A percentile compares a stretch with the other conserved stretches of the same genome.
Evolutionary conservation across 2,797 vertebrate species (phyloP).

Genomic region (Melanotaenia pygmaea): DNA sequence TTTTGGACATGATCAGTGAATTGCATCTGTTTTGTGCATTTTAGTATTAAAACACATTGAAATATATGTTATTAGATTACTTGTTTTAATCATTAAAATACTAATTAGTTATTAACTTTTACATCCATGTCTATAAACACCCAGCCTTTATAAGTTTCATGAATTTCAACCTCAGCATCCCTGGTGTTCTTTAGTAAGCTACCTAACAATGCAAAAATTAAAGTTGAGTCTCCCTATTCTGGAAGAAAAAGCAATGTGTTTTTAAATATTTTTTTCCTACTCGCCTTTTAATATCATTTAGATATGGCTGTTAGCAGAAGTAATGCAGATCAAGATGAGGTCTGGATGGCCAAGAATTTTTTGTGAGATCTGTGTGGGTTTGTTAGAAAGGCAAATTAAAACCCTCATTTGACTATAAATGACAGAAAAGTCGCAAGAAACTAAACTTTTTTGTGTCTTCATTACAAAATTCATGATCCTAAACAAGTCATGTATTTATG

Average conservation of each 20-base stretch:
- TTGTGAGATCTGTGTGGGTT: neutral
- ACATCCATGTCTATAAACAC: neutral
- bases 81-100: neutral
- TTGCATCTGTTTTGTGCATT: neutral
- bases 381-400: neutral
- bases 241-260: neutral
- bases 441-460: no score
- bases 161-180: neutral
- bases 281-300: no score
- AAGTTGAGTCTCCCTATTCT: neutral
- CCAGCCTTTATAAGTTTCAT: neutral
- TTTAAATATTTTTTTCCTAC: no score
- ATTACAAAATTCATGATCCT: neutral
- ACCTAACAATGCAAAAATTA: neutral
- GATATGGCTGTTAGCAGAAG: no score
- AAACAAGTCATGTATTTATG: neutral
- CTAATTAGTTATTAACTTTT: neutral
- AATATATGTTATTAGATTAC: neutral
- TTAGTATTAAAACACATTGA: neutral
- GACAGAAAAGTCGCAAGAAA: no score
- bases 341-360: no score
- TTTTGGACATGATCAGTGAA: neutral
- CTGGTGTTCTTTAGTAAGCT: neutral
- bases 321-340: no score
- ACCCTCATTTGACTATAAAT: no score